Evolutionary conservation across 2,888 invertebrate genomes (phyloP).

Genomic region (Mythimna vitellina): DNA sequence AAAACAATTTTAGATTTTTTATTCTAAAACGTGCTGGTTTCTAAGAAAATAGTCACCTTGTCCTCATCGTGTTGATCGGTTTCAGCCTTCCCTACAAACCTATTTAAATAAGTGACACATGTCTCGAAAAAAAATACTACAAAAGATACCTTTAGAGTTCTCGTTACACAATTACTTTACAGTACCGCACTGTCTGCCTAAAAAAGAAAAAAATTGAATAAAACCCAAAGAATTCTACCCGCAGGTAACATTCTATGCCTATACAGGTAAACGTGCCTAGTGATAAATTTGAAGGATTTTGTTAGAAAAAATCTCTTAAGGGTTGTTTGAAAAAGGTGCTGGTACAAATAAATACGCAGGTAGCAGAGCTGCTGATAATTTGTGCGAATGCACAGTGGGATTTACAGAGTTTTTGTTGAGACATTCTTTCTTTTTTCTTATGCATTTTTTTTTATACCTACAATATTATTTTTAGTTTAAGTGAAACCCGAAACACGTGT

Average conservation of each 20-base stretch:
- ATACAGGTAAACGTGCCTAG: slow-evolving; percentile 64
- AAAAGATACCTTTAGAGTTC: slow-evolving; percentile 58
- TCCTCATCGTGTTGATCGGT: slow-evolving; percentile 10
- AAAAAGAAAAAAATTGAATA: slow-evolving; percentile 63
- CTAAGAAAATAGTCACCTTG: slow-evolving; percentile 33
- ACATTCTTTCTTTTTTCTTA: slow-evolving; percentile 2
- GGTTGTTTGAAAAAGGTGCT: slow-evolving; percentile 59
- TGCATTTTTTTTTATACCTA: neutral
- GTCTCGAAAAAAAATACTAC: slow-evolving; percentile 52
- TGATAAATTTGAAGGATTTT: slow-evolving; percentile 65
- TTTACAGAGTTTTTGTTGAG: slow-evolving; percentile 25
- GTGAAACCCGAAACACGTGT: too few relatives aligned
- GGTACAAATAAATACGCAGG: slow-evolving; percentile 63
- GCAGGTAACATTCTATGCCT: slow-evolving; percentile 62
- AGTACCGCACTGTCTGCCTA: slow-evolving; percentile 56
- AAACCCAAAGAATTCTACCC: slow-evolving; percentile 55
- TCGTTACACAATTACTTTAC: slow-evolving; percentile 63
- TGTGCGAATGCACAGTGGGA: slow-evolving; percentile 58
- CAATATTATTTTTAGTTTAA: too few relatives aligned
- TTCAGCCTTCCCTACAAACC: slow-evolving; percentile 29
- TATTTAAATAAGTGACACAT: slow-evolving; percentile 56
- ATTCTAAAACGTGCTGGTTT: slow-evolving; percentile 15
- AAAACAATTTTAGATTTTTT: slow-evolving; percentile 4
- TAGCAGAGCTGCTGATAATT: slow-evolving; percentile 57
- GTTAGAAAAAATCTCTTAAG: slow-evolving; percentile 54